These are phyloP conservation scores for Pelodytes ibericus DNA, from an alignment of 2,797 vertebrate species.

Conservation along the genomic window DNA sequence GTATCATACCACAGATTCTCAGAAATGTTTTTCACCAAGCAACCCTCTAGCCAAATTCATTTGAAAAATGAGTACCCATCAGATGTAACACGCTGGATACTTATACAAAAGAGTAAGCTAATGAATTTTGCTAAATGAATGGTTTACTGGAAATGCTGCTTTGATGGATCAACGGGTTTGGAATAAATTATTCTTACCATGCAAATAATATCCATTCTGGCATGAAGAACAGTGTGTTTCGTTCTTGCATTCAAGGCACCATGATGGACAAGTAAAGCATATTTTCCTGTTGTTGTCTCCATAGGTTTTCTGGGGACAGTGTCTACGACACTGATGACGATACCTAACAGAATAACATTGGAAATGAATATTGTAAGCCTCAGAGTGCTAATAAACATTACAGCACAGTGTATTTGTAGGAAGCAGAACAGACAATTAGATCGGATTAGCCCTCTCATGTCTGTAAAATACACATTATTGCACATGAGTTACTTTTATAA, in stretches of 20 bases:
- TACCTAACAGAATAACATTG: slow-evolving; percentile 64
- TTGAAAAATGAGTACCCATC: too few species aligned
- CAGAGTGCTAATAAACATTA: background rate
- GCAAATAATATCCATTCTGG: slow-evolving; percentile 74
- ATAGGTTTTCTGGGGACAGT: slow-evolving; percentile 77
- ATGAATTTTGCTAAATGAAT: too few species aligned
- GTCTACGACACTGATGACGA: slow-evolving; percentile 76
- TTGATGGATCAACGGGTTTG: too few species aligned
- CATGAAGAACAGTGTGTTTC: slow-evolving; percentile 73
- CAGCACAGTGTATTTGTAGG: background rate
- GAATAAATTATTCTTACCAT: slow-evolving; percentile 65
- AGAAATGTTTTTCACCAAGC: too few species aligned
- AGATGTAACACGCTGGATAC: too few species aligned
- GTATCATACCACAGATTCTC: too few species aligned
- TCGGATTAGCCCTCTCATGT: background rate
- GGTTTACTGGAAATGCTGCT: too few species aligned
- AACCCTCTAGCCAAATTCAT: too few species aligned
- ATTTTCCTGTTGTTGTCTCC: slow-evolving; percentile 68
- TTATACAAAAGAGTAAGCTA: too few species aligned
- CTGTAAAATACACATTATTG: background rate
- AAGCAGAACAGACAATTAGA: background rate
- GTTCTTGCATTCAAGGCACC: slow-evolving; percentile 76
- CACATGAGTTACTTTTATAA: too few species aligned
- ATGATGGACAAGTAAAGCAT: slow-evolving; percentile 72
- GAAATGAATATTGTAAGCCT: background rate